phyloP scores from a whole-genome alignment of 2,113 vertebrate genomes.

The Thalassarche chlororhynchos region DNA sequence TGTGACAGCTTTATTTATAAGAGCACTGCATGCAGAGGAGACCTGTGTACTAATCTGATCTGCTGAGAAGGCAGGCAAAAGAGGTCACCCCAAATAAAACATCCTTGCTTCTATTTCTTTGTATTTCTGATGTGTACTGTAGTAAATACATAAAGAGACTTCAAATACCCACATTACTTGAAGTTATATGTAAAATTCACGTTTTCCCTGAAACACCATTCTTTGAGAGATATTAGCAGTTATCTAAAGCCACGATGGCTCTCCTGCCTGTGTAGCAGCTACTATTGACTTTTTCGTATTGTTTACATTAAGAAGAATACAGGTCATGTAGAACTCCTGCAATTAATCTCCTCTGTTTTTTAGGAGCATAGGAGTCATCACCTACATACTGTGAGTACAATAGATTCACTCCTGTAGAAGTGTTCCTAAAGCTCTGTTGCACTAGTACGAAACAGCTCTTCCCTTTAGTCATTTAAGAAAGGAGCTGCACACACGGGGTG shows the following conservation, averaged over 20 bases:
- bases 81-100: neutral
- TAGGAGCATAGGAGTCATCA: conserved; percentile 99
- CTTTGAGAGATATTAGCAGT: neutral
- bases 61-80: neutral
- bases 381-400: conserved; percentile 95
- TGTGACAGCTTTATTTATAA: neutral
- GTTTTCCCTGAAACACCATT: neutral
- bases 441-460: neutral
- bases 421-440: neutral
- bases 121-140: neutral
- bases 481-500: neutral
- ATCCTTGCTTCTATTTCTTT: neutral
- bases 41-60: neutral
- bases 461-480: neutral
- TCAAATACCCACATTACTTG: neutral
- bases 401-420: neutral
- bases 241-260: neutral
- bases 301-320: neutral
- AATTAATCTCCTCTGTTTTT: conserved; percentile 62
- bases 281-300: neutral
- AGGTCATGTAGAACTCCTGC: neutral
- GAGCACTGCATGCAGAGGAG: neutral
- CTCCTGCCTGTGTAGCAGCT: neutral
- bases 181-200: neutral
- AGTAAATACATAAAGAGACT: neutral